Base-by-base conservation (phyloP, 2,113 vertebrate species). In the Hiodon tergisus region DNA sequence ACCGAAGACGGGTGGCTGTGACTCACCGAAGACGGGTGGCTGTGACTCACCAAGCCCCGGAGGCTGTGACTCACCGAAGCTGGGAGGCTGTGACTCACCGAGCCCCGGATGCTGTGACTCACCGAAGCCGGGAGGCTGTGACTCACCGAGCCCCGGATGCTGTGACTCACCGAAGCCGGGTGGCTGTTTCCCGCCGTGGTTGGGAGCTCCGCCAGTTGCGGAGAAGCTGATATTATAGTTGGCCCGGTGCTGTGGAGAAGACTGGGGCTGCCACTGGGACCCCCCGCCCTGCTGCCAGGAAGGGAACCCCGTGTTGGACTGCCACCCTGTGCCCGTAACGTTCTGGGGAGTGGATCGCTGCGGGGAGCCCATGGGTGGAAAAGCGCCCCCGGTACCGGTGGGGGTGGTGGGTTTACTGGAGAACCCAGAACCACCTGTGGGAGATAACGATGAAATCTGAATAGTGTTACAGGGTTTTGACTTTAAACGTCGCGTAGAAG, bases 171-270 rank as follows among this genome's bases (percentile, higher is more conserved):
- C 95, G 48, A 88, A 80, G 0, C 62, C 84, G 4, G 91, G 69
- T 0, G 93, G 51, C 83, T 87, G 84, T 88, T 98, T 97, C 0
- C 83, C 90, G 4, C 87, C 91, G 0, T 94, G 89, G 0, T 81
- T 89, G 14, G 91, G 93, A 0, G 87, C 85, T 5, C 92, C 93
- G 0, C 93, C 92, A 80, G 90, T 75, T 1, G 86, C 71, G 52
- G 94, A 91, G 87, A 99, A 98, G 82, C 93, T 97, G 76, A 99
- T 92, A 0, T 97, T 99, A 88, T 99, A 99, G 81, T 99, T 99
- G 76, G 97, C 96, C n/a, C 94, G 90, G 85, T 96, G 95, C 85
- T 96, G 95, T 0, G 97, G 97, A 0, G 97, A 98, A 16, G 93
- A 91, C 71, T 78, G 80, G 0, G 78, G 76, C 66, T 85, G 86